Percentiles rank a stretch among this genome's conserved stretches.
phyloP scores from a whole-genome alignment of 2,888 invertebrate genomes.

The Druceiella hillmani region DNA sequence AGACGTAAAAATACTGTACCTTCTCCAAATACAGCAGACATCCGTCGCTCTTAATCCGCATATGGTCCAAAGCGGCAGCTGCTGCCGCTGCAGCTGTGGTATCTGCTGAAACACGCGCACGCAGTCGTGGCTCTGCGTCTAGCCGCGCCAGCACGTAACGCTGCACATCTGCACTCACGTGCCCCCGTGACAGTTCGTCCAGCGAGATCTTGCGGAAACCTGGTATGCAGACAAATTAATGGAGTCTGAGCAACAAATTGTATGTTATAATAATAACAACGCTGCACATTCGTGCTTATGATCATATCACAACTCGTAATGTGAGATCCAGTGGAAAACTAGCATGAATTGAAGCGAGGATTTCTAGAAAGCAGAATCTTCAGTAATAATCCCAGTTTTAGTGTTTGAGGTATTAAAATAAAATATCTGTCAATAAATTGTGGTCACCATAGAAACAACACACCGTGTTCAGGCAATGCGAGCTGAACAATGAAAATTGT shows the following conservation, averaged over 20 bases:
- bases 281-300: background rate
- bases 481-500: too few relatives aligned
- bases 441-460: too few relatives aligned
- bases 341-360: too few relatives aligned
- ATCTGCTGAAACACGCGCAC: slow-evolving; percentile 75
- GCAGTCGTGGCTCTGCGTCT: slow-evolving; percentile 82
- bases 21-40: slow-evolving; percentile 84
- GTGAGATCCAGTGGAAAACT: too few relatives aligned
- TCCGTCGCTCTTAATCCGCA: slow-evolving; percentile 94
- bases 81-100: slow-evolving; percentile 54
- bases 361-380: too few relatives aligned
- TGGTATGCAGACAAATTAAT: too few relatives aligned
- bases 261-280: background rate
- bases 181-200: slow-evolving; percentile 84
- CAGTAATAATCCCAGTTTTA: too few relatives aligned
- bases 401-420: too few relatives aligned
- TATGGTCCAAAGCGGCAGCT: slow-evolving; percentile 90
- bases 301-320: background rate
- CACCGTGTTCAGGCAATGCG: too few relatives aligned
- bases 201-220: slow-evolving; percentile 87
- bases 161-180: slow-evolving; percentile 92
- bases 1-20: slow-evolving; percentile 29
- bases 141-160: slow-evolving; percentile 88
- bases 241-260: slow-evolving; percentile 42
- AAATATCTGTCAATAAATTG: too few relatives aligned